A percentile compares a stretch with the other conserved stretches of the same genome.
Evolutionary conservation across 1,140 invertebrate species (phyloP).

Genomic region (Temnothorax nylanderi): DNA sequence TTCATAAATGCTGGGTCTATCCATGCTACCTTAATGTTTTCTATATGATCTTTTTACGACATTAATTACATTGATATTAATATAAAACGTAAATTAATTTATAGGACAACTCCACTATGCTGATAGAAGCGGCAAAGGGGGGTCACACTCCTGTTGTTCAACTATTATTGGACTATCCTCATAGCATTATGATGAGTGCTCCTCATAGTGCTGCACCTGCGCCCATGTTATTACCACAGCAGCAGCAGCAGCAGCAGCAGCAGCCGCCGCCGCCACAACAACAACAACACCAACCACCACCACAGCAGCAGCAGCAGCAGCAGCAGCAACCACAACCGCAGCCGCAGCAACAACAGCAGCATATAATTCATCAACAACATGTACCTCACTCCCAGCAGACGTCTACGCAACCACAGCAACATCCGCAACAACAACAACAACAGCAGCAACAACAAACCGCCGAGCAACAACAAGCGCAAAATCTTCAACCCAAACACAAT

Average conservation of each 20-base stretch:
- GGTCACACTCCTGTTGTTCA: slow-evolving; percentile 98
- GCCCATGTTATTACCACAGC: slow-evolving; percentile 83
- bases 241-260: slow-evolving; percentile 80
- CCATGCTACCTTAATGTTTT: neutral
- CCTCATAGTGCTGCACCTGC: slow-evolving; percentile 80
- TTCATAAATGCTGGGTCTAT: no score
- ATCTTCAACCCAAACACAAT: slow-evolving; percentile 81
- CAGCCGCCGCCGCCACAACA: slow-evolving; percentile 76
- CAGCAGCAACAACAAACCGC: slow-evolving; percentile 82
- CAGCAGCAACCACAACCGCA: slow-evolving; percentile 62
- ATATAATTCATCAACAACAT: slow-evolving; percentile 74
- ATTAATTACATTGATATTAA: neutral
- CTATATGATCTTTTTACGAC: neutral
- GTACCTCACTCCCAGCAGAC: slow-evolving; percentile 70
- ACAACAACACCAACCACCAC: slow-evolving; percentile 57
- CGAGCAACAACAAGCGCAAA: slow-evolving; percentile 80
- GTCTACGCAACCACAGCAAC: slow-evolving; percentile 73
- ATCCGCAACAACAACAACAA: slow-evolving; percentile 81
- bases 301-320: slow-evolving; percentile 70
- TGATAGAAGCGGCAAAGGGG: slow-evolving; percentile 99
- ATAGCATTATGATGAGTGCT: slow-evolving; percentile 90
- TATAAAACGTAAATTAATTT: slow-evolving; percentile 50
- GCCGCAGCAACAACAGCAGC: slow-evolving; percentile 62
- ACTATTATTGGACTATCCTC: slow-evolving; percentile 97
- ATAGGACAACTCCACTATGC: slow-evolving; percentile 98